Conservation (phyloP, 2,113 vertebrate genomes). For the Xenus cinereus region DNA sequence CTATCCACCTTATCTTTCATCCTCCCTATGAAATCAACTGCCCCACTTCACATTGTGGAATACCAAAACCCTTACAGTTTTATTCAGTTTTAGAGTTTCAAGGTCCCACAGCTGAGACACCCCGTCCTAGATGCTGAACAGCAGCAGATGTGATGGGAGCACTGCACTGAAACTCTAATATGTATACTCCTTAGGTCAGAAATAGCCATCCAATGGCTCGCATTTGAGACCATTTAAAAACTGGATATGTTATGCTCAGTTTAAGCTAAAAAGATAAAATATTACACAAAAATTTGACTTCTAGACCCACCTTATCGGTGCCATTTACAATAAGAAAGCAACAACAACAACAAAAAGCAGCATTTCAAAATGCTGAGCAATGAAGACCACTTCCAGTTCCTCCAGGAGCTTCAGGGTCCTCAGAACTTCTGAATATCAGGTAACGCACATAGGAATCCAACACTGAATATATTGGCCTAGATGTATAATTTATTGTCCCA, state of each 20-base stretch:
- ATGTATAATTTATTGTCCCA: conserved; percentile 20
- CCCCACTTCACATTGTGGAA: neutral
- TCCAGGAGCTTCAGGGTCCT: neutral
- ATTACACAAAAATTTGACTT: neutral
- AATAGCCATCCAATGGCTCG: neutral
- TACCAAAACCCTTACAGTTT: neutral
- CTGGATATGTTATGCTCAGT: neutral
- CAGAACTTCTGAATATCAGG: neutral
- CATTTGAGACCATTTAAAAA: neutral
- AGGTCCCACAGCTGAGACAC: neutral
- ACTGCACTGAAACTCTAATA: neutral
- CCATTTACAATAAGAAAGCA: neutral
- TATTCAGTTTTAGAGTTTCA: neutral
- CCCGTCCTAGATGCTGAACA: neutral
- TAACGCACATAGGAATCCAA: neutral
- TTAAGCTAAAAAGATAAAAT: neutral
- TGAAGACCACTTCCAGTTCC: neutral
- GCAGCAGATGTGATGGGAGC: neutral
- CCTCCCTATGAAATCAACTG: neutral
- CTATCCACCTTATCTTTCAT: neutral
- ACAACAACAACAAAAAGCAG: neutral
- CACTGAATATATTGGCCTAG: neutral
- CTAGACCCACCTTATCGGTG: neutral
- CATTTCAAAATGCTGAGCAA: neutral
- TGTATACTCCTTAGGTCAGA: neutral